These are phyloP conservation scores for Drosophila yakuba DNA, from an alignment of 1,140 invertebrate genomes.

Conservation along the genomic window DNA sequence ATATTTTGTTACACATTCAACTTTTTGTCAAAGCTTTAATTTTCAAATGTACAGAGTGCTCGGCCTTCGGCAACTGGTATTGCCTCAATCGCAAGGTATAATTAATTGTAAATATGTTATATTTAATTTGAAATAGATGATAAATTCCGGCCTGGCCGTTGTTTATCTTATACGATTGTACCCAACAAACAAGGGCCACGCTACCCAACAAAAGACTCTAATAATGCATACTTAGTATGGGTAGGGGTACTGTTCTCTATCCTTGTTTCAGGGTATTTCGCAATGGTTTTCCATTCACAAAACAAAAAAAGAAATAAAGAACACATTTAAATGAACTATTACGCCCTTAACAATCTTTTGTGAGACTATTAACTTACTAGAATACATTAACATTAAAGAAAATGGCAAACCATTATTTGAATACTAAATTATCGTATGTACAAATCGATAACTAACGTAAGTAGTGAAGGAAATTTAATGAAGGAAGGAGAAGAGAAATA, in stretches of 20 bases:
- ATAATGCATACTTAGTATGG: conserved; percentile 68
- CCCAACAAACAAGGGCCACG: conserved; percentile 21
- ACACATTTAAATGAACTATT: conserved; percentile 26
- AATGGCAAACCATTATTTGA: conserved; percentile 38
- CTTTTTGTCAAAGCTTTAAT: conserved; percentile 19
- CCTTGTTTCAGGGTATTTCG: conserved; percentile 30
- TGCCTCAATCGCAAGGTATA: conserved; percentile 37
- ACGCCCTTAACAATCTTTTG: conserved; percentile 72
- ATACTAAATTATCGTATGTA: conserved; percentile 69
- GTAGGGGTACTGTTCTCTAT: conserved; percentile 42
- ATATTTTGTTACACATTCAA: conserved; percentile 5
- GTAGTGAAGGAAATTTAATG: conserved; percentile 57
- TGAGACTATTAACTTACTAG: conserved; percentile 73
- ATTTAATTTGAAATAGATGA: conserved; percentile 60
- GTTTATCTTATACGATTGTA: conserved; percentile 44
- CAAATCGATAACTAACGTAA: conserved; percentile 71
- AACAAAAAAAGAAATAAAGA: conserved; percentile 44
- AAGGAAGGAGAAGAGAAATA: conserved; percentile 18
- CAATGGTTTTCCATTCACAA: conserved; percentile 55
- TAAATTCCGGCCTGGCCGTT: conserved; percentile 70
- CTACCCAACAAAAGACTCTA: conserved; percentile 42
- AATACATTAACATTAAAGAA: conserved; percentile 53
- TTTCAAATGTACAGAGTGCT: conserved; percentile 18
- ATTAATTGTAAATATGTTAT: conserved; percentile 74
- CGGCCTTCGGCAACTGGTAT: conserved; percentile 24